Percentiles rank a stretch among this genome's conserved stretches.
phyloP scores from a whole-genome alignment of 2,113 vertebrate genomes.

The Forbesichthys agassizii region DNA sequence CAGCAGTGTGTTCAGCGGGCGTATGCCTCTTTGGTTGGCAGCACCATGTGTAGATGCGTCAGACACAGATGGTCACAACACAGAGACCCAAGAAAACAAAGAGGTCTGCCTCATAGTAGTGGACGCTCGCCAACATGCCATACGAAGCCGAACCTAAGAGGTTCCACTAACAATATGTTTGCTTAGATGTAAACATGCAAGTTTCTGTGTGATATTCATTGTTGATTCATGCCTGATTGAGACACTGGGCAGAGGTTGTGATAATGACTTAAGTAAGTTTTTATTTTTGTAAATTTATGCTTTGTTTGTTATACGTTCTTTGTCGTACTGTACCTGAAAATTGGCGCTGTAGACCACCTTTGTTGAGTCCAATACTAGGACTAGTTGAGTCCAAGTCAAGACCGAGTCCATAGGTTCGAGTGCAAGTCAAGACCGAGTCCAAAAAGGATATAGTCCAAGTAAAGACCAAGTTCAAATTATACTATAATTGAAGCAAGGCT shows the following conservation, averaged over 20 bases:
- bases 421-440: too few relatives aligned
- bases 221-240: constrained; percentile 3
- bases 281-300: too few relatives aligned
- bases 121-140: constrained; percentile 51
- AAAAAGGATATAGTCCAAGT: too few relatives aligned
- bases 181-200: constrained; percentile 53
- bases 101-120: constrained; percentile 31
- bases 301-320: too few relatives aligned
- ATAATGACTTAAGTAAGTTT: background rate
- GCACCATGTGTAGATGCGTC: constrained; percentile 37
- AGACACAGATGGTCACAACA: constrained; percentile 62
- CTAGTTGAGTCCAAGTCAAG: too few relatives aligned
- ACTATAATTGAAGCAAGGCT: too few relatives aligned
- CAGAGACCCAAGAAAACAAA: constrained; percentile 57
- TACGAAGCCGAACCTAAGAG: constrained; percentile 49
- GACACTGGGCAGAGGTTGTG: background rate
- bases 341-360: too few relatives aligned
- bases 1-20: constrained; percentile 33
- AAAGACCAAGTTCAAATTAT: too few relatives aligned
- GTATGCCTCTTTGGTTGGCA: constrained; percentile 59
- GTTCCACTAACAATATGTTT: constrained; percentile 57
- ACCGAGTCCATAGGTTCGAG: too few relatives aligned
- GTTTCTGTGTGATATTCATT: constrained; percentile 4
- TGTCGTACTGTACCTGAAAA: too few relatives aligned
- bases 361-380: too few relatives aligned